A percentile compares a stretch with the other conserved stretches of the same genome.
Conservation (phyloP, 2,888 invertebrate genomes). For the Latheticus oryzae region DNA sequence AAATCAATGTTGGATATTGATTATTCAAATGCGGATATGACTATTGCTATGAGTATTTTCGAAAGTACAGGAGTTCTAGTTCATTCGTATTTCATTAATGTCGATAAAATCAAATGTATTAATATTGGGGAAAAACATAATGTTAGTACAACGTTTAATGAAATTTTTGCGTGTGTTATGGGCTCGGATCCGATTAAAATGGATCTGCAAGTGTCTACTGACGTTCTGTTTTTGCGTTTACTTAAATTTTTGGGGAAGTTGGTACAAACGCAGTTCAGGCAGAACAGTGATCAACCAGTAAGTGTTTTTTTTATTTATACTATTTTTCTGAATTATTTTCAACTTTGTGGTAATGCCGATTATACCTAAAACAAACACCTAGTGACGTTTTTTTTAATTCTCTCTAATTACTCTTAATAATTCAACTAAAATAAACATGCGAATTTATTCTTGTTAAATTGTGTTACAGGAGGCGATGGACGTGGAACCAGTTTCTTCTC, state of each 20-base stretch:
- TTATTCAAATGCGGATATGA: slow-evolving; percentile 76
- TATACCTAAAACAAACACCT: too few relatives aligned
- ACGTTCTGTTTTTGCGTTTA: slow-evolving; percentile 77
- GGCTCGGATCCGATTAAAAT: slow-evolving; percentile 73
- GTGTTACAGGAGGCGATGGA: slow-evolving; percentile 66
- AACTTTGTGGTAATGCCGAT: too few relatives aligned
- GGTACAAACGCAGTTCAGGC: slow-evolving; percentile 72
- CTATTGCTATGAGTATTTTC: slow-evolving; percentile 78
- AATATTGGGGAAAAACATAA: slow-evolving; percentile 68
- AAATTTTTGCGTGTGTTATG: slow-evolving; percentile 80
- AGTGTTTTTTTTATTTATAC: slow-evolving; percentile 33
- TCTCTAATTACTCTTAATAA: too few relatives aligned
- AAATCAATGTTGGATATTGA: slow-evolving; percentile 75
- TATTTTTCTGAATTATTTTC: too few relatives aligned
- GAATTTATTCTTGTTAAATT: too few relatives aligned
- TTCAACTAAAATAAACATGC: too few relatives aligned
- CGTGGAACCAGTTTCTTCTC: slow-evolving; percentile 67
- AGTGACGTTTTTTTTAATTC: too few relatives aligned
- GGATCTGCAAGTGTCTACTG: slow-evolving; percentile 77
- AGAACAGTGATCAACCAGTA: slow-evolving; percentile 63
- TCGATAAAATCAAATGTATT: slow-evolving; percentile 69
- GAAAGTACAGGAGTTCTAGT: slow-evolving; percentile 76
- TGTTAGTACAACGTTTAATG: slow-evolving; percentile 75
- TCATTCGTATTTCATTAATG: slow-evolving; percentile 68
- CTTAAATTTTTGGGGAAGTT: slow-evolving; percentile 73